A percentile compares a stretch with the other conserved stretches of the same genome.
phyloP scores from a whole-genome alignment of 2,797 vertebrate species.

The Pseudochirops corinnae region DNA sequence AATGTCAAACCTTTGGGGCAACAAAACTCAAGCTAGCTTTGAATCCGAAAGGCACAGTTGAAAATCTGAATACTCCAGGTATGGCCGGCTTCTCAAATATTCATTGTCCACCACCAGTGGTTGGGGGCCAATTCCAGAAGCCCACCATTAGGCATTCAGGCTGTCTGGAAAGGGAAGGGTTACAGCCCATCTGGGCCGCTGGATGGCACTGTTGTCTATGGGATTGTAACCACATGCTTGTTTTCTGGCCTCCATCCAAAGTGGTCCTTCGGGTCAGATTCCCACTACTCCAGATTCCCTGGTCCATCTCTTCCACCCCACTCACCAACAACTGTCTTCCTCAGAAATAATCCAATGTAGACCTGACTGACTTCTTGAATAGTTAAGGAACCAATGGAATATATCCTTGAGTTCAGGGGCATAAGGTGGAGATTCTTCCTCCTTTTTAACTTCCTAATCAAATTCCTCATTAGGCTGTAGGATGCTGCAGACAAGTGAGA shows the following conservation, averaged over 20 bases:
- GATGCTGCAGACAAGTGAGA: neutral
- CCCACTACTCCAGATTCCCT: neutral
- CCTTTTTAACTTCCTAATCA: neutral
- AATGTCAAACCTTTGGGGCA: neutral
- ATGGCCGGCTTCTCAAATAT: neutral
- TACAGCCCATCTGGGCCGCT: neutral
- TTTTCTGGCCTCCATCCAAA: fast-evolving
- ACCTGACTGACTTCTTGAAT: neutral
- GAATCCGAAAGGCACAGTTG: too few species aligned
- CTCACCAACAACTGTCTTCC: neutral
- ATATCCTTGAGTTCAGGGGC: neutral
- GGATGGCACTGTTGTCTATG: conserved; percentile 42
- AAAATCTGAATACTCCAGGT: neutral
- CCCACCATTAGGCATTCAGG: neutral
- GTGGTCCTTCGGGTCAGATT: neutral
- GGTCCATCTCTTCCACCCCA: neutral
- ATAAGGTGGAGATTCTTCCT: neutral
- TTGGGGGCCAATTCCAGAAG: neutral
- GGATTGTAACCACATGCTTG: neutral
- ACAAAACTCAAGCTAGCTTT: neutral
- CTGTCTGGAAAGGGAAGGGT: neutral
- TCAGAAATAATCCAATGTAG: neutral
- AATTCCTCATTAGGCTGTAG: neutral
- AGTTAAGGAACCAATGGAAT: neutral
- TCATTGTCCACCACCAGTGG: neutral